Evolutionary conservation across 2,888 invertebrate genomes (phyloP), one percentile per base, ranked within the genome.

Genomic region (Keiferia lycopersicella): DNA sequence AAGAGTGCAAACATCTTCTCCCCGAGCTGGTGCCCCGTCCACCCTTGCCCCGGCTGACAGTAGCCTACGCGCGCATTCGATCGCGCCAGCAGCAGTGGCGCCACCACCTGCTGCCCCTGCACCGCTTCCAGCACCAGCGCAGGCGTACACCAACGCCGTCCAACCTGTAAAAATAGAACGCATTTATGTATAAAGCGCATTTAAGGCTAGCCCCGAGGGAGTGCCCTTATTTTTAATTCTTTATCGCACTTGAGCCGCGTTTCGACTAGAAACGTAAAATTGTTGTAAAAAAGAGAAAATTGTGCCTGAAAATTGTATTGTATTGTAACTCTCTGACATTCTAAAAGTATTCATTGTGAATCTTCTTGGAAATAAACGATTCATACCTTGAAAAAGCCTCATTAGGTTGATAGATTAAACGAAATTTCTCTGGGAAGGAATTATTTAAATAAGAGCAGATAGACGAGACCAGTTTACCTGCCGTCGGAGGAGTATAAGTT

Each of bases 61-160:
- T 26, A 97, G 87, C 63, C 96, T 92, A 64, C 95, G 91, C 61
- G 95, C 90, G 10, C 95, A 94, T 73, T 92, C 88, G 65, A 88
- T 88, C 41, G 93, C 94, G 63, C 93, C 92, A 82, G 51, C 93
- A 89, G 18, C 93, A 91, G 51, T 71, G 34, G 66, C 71, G 8
- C 73, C 76, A 0, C 69, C 73, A 0, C 74, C 76, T 1, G 64
- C 68, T 68, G 76, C 11, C 65, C 79, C 39, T 10, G 61, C 77
- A 45, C 75, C 72, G 63, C 75, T 72, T 26, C 66, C 64, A 10
- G 67, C 65, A 67, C 80, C 66, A 71, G 71, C 80, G 70, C 88
- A 88, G 0, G 97, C 96, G 84, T 97, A 98, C 41, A 97, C 97
- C 16, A 98, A 88, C 0, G 98, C 97, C 0, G 98, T 98, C 98